A percentile compares a stretch with the other conserved stretches of the same genome.
These are phyloP conservation scores for Sarotherodon lohbergeri DNA, from an alignment of 2,113 vertebrate species.

Conservation along the genomic window DNA sequence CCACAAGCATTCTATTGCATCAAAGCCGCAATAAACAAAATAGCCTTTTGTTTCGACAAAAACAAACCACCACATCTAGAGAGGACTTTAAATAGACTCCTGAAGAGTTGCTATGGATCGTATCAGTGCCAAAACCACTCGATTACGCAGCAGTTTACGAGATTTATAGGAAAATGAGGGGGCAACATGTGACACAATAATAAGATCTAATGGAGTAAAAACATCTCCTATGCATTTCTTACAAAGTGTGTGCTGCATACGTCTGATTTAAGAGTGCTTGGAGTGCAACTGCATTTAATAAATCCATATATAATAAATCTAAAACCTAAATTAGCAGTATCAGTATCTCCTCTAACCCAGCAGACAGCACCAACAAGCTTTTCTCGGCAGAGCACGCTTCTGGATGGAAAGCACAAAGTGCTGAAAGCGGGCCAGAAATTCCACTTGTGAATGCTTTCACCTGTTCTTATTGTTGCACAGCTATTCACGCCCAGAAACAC, in stretches of 20 bases:
- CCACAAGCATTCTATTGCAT: conserved; percentile 4
- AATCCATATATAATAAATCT: neutral
- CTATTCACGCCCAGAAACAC: conserved; percentile 1
- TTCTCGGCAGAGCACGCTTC: conserved; percentile 8
- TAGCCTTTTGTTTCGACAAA: conserved; percentile 32
- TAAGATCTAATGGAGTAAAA: neutral
- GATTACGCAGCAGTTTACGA: conserved; percentile 14
- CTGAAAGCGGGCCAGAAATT: conserved; percentile 59
- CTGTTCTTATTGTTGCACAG: conserved; percentile 38
- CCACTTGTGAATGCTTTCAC: conserved; percentile 59
- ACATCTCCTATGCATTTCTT: neutral
- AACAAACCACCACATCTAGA: conserved; percentile 3
- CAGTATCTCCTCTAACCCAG: neutral
- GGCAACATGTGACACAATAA: conserved; percentile 26
- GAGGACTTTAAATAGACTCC: conserved; percentile 26
- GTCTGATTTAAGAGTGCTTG: neutral
- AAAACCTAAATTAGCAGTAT: neutral
- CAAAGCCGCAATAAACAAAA: conserved; percentile 36
- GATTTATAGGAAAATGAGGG: conserved; percentile 24
- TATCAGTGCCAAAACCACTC: neutral
- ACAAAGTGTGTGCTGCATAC: neutral
- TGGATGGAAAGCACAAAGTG: conserved; percentile 42
- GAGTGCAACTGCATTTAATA: neutral
- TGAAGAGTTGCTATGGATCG: conserved; percentile 11
- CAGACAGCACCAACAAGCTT: neutral